Percentiles rank a stretch among this genome's conserved stretches.
These are phyloP conservation scores for Varroa destructor DNA, from an alignment of 1,140 invertebrate species.

Conservation along the genomic window DNA sequence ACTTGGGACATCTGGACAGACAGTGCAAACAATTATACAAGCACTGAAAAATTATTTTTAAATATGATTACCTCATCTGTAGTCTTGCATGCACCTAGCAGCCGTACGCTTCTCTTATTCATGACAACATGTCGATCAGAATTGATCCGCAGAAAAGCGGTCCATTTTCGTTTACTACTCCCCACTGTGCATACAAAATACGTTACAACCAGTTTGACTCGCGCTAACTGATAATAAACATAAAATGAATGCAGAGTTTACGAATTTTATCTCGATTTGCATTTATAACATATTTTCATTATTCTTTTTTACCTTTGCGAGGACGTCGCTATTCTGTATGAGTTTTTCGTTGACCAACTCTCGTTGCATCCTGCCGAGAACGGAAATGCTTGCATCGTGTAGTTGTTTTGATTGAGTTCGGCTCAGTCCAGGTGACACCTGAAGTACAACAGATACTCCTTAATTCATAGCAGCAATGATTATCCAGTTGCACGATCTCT, in stretches of 20 bases:
- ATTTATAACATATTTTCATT: background rate
- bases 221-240: too few species aligned
- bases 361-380: background rate
- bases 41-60: too few species aligned
- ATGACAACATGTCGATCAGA: too few species aligned
- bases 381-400: slow-evolving; percentile 12
- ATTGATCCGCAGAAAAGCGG: too few species aligned
- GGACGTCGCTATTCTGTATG: background rate
- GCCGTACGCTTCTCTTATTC: too few species aligned
- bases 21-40: background rate
- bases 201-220: too few species aligned
- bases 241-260: too few species aligned
- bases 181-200: too few species aligned
- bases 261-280: background rate
- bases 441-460: background rate
- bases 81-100: too few species aligned
- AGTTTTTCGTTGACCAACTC: background rate
- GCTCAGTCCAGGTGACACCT: background rate
- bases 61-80: too few species aligned
- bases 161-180: too few species aligned
- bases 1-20: background rate
- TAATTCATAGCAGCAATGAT: background rate
- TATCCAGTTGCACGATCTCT: too few species aligned
- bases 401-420: slow-evolving; percentile 12
- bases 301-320: background rate